Base-by-base conservation (phyloP, 2,888 invertebrate genomes). In the Diplazon laetatorius region DNA sequence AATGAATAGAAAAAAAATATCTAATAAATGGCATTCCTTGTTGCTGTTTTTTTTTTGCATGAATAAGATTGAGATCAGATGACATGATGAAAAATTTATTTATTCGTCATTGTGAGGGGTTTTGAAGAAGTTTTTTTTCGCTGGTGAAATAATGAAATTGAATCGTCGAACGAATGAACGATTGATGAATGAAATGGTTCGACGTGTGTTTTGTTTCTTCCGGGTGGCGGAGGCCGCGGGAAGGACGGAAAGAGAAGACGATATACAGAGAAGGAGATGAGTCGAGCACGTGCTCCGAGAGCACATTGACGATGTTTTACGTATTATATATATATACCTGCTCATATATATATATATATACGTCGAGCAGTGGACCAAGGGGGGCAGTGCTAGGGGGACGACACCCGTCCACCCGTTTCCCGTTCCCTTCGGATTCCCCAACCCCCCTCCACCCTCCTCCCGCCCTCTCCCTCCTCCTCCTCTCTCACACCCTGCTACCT, bases 401-500 rank as follows among this genome's bases (percentile, higher is more conserved):
- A 50, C 62, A 65, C 70, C 59, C 73, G 48, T 62, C 62, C 77
- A 46, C 68, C 66, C 60, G 44, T 76, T 59, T 70, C 62, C 55
- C 63, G 57, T 65, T 60, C 65, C 77, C 72, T 73, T 73, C 71
- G 75, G 69, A 57, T 63, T 63, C 68, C 74, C 70, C 86, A 84
- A 82, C 83, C 81, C 84, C 82, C 22, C 18, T 16, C 22, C 16
- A 14, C 60, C 65, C 68, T 37, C 55, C 62, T 22, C 35, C 18
- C 55, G 16, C 39, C 70, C 73, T 74, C 57, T 30, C 20, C 46
- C n/a, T 35, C 71, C 73, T 73, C 52, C 76, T 78, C 81, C 59
- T 57, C 72, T 68, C 65, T 80, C 83, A 78, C 80, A 73, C 74
- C 77, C 82, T 82, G 72, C 76, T 82, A 74, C 76, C 77, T 82